phyloP scores from a whole-genome alignment of 2,797 vertebrate genomes.

The Eulemur albifrons region DNA sequence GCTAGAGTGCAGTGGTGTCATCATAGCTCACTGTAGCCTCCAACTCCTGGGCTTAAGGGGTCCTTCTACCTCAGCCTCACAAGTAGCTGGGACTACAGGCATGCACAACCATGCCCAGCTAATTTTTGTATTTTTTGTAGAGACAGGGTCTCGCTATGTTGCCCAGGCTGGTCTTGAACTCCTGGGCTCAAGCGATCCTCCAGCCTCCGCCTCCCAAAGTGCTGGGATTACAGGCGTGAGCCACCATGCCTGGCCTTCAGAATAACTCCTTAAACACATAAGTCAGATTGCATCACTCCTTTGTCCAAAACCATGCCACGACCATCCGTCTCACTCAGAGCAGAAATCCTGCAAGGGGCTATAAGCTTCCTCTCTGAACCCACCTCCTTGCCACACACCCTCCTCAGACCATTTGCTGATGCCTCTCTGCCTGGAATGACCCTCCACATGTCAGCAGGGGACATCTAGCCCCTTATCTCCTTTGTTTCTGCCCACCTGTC shows the following conservation, averaged over 20 bases:
- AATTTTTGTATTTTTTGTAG: too few species aligned
- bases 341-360: not conserved
- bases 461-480: not conserved
- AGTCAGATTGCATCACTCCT: not conserved
- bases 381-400: not conserved
- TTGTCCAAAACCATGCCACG: not conserved
- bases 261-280: not conserved
- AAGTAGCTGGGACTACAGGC: too few species aligned
- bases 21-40: too few species aligned
- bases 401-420: not conserved
- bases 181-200: too few species aligned
- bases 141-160: too few species aligned
- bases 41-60: too few species aligned
- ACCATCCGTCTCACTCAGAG: not conserved
- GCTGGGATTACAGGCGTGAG: too few species aligned
- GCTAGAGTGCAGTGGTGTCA: too few species aligned
- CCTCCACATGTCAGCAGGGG: not conserved
- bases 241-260: not conserved
- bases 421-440: not conserved
- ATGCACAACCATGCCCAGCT: too few species aligned
- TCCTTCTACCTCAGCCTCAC: too few species aligned
- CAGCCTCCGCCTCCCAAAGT: too few species aligned
- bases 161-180: too few species aligned
- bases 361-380: not conserved
- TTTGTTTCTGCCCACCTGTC: not conserved